Conservation (phyloP, 2,888 invertebrate species). For the Hirudinaria manillensis region DNA sequence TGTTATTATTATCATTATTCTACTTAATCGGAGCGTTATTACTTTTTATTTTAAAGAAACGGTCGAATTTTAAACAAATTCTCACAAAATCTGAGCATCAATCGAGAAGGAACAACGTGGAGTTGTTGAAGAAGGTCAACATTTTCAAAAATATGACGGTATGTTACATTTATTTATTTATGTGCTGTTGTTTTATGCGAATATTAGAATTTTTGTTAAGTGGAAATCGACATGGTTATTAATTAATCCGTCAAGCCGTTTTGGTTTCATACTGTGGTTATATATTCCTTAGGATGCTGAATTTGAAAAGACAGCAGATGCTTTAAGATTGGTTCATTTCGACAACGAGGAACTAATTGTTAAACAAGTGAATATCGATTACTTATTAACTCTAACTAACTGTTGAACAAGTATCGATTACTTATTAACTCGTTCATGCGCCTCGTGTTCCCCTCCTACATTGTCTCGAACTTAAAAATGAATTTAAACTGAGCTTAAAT, state of each 20-base stretch:
- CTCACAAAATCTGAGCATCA: slow-evolving; percentile 6
- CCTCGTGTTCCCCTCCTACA: no score
- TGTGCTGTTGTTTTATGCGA: no score
- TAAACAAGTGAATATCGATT: slow-evolving; percentile 3
- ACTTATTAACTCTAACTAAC: no score
- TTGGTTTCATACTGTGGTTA: background rate
- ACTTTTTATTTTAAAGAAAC: slow-evolving; percentile 2
- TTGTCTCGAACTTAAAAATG: no score
- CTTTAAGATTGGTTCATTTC: slow-evolving; percentile 6
- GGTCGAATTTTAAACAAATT: slow-evolving; percentile 17
- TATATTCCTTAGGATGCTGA: slow-evolving; percentile 17
- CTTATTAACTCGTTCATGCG: no score
- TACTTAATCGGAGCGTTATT: background rate
- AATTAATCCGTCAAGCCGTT: background rate
- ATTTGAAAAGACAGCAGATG: slow-evolving; percentile 26
- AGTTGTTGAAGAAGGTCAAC: slow-evolving; percentile 23
- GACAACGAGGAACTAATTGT: slow-evolving; percentile 17
- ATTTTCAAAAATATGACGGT: slow-evolving; percentile 26
- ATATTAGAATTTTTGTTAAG: no score
- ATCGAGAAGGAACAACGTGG: background rate
- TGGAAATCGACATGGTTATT: background rate
- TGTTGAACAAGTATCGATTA: no score
- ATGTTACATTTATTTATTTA: background rate
- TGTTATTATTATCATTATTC: no score
- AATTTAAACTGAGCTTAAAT: no score